Evolutionary conservation across 2,888 invertebrate species (phyloP).

Genomic region (Monochamus alternatus): DNA sequence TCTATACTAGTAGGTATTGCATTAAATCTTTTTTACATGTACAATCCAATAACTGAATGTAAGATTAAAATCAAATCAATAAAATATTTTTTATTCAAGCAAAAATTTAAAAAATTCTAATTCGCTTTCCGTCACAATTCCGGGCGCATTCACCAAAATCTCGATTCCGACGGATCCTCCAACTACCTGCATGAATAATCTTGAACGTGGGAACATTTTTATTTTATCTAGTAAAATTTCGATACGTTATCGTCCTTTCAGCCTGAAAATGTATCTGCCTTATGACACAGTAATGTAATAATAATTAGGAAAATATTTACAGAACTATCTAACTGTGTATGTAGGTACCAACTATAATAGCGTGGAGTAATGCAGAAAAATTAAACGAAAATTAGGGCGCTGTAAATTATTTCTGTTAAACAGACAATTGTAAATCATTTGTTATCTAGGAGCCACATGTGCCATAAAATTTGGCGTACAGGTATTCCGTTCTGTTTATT

Average conservation of each 20-base stretch:
- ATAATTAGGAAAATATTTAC: constrained; percentile 17
- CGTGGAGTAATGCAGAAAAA: background rate
- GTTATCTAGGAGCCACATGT: constrained; percentile 59
- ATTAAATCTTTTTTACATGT: too few relatives aligned
- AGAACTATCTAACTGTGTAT: background rate
- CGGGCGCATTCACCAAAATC: constrained; percentile 27
- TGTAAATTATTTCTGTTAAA: constrained; percentile 28
- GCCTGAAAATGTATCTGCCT: background rate
- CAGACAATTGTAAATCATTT: constrained; percentile 53
- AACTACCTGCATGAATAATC: background rate
- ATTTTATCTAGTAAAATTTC: background rate
- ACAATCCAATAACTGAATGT: too few relatives aligned
- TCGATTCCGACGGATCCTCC: constrained; percentile 22
- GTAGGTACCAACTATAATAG: background rate
- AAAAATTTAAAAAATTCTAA: background rate
- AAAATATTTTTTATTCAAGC: too few relatives aligned
- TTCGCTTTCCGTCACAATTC: background rate
- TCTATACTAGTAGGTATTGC: too few relatives aligned
- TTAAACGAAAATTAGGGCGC: constrained; percentile 21
- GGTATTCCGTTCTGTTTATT: constrained; percentile 57
- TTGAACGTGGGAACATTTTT: background rate
- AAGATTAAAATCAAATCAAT: too few relatives aligned
- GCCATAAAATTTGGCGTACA: constrained; percentile 61
- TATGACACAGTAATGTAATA: constrained; percentile 1
- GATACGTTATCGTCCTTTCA: background rate